Conservation (phyloP, 2,888 invertebrate species). For the Mesorhabditis belari region DNA sequence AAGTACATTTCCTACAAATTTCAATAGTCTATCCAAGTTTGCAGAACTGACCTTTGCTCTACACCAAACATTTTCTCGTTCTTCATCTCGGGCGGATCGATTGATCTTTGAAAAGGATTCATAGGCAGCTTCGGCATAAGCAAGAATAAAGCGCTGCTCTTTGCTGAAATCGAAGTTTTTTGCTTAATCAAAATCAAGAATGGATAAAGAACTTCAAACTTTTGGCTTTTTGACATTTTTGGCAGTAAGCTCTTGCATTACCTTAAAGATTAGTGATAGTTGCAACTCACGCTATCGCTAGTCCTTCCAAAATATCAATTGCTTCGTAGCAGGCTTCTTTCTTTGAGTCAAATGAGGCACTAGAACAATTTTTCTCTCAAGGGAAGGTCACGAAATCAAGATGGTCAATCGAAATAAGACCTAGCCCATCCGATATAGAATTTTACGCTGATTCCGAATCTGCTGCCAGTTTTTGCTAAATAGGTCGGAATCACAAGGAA, state of each 20-base stretch:
- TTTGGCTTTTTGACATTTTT: neutral
- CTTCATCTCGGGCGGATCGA: conserved; percentile 28
- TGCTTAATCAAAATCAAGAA: neutral
- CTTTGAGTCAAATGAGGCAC: conserved; percentile 31
- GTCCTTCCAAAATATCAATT: conserved; percentile 23
- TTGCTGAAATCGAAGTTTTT: conserved; percentile 13
- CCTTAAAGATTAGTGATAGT: neutral
- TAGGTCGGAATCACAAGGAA: too few relatives aligned
- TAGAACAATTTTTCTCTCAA: conserved; percentile 7
- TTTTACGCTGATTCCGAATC: too few relatives aligned
- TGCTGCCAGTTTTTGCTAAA: too few relatives aligned
- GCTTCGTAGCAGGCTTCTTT: conserved; percentile 28
- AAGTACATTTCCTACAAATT: conserved; percentile 30
- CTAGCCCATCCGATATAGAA: too few relatives aligned
- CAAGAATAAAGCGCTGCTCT: conserved; percentile 18
- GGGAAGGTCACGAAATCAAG: neutral
- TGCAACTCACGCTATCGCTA: conserved; percentile 22
- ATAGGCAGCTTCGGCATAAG: conserved; percentile 27
- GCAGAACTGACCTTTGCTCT: conserved; percentile 23
- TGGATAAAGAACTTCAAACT: neutral
- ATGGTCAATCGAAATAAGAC: too few relatives aligned
- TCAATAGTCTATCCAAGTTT: too few relatives aligned
- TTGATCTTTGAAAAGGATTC: conserved; percentile 33
- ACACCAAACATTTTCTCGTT: conserved; percentile 30
- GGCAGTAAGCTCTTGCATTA: neutral